These are phyloP conservation scores for Drosophila dives DNA, from an alignment of 2,888 invertebrate genomes.

Conservation along the genomic window DNA sequence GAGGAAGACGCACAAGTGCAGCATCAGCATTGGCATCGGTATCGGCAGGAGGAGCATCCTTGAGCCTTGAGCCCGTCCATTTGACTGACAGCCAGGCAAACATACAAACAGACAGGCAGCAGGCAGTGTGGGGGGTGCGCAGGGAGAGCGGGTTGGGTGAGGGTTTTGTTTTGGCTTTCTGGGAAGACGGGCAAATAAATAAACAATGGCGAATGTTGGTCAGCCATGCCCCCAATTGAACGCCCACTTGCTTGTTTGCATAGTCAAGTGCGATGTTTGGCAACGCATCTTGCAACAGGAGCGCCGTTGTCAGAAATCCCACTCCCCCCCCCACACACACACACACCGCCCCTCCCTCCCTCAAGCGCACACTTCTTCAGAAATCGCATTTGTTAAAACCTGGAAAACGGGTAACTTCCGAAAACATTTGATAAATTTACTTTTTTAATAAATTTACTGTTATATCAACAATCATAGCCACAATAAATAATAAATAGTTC, in stretches of 20 bases:
- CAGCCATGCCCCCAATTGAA: constrained; percentile 39
- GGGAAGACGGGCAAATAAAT: constrained; percentile 63
- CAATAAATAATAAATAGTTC: background rate
- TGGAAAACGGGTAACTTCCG: background rate
- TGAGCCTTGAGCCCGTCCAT: constrained; percentile 66
- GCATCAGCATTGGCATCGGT: constrained; percentile 51
- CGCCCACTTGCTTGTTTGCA: constrained; percentile 73
- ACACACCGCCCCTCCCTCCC: background rate
- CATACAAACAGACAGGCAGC: constrained; percentile 31
- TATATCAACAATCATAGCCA: background rate
- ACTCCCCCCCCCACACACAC: background rate
- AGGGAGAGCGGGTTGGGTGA: too few relatives aligned
- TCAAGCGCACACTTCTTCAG: background rate
- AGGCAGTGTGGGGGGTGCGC: background rate
- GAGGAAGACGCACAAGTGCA: constrained; percentile 70
- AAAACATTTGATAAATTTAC: background rate
- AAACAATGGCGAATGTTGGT: constrained; percentile 60
- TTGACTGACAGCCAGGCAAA: constrained; percentile 73
- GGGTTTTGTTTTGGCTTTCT: background rate
- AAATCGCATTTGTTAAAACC: constrained; percentile 17
- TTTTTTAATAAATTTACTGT: background rate
- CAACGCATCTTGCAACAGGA: constrained; percentile 64
- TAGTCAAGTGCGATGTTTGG: constrained; percentile 81
- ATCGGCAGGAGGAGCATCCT: constrained; percentile 54
- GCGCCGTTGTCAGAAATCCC: constrained; percentile 6